Evolutionary conservation across 2,888 invertebrate genomes (phyloP).

Genomic region (Dorcus parallelipipedus): DNA sequence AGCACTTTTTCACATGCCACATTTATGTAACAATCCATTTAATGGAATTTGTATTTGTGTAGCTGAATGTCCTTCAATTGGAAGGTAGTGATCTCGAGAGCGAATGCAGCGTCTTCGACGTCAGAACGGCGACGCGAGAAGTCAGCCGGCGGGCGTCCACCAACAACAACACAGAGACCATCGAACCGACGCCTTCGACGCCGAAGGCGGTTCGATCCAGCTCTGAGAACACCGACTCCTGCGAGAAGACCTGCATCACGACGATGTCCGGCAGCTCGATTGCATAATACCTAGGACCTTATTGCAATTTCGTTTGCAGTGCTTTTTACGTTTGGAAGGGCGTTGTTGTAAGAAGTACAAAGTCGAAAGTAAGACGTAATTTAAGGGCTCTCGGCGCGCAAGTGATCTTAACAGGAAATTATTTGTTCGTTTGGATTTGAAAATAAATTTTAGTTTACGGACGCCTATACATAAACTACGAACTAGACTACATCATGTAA

Average conservation of each 20-base stretch:
- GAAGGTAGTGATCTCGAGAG: conserved; percentile 63
- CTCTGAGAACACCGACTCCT: conserved; percentile 55
- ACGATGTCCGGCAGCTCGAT: conserved; percentile 58
- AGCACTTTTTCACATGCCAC: too few species aligned
- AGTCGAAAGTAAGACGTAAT: too few species aligned
- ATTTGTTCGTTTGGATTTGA: too few species aligned
- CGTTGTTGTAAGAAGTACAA: too few species aligned
- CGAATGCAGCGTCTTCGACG: conserved; percentile 60
- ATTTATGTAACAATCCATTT: not conserved
- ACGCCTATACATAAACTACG: too few species aligned
- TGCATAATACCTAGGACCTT: conserved; percentile 45
- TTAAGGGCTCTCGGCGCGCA: too few species aligned
- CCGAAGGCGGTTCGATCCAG: conserved; percentile 52
- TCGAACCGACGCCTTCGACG: conserved; percentile 44
- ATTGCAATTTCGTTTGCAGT: not conserved
- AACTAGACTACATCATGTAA: too few species aligned
- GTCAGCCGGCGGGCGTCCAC: conserved; percentile 51
- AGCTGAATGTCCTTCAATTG: conserved; percentile 52
- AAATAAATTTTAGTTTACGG: too few species aligned
- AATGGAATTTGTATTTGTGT: not conserved
- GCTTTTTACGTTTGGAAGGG: not conserved
- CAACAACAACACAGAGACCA: conserved; percentile 51
- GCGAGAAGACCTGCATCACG: conserved; percentile 55
- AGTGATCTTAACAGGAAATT: too few species aligned
- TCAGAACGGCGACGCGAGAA: conserved; percentile 53